phyloP scores from a whole-genome alignment of 2,113 vertebrate species.

The Thymallus thymallus region DNA sequence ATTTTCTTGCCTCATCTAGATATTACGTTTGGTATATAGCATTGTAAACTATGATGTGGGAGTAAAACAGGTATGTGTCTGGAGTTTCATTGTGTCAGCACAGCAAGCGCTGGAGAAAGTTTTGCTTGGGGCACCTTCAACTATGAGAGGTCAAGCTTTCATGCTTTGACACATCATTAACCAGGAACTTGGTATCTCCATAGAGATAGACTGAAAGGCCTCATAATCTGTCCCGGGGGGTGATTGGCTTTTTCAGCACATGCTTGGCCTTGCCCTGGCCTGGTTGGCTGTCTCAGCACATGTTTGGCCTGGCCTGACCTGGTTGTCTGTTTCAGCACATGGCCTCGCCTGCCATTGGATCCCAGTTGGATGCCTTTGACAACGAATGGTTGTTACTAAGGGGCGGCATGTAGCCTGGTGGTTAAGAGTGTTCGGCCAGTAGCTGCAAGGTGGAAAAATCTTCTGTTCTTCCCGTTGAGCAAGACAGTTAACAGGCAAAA shows the following conservation, averaged over 20 bases:
- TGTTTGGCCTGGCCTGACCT: too few species aligned
- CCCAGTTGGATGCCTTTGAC: not conserved
- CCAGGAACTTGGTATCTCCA: constrained; percentile 41
- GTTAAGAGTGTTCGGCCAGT: too few species aligned
- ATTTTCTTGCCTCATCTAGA: not conserved
- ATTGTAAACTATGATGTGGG: not conserved
- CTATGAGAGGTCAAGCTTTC: constrained; percentile 38
- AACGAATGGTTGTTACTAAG: not conserved
- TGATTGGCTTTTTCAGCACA: constrained; percentile 21
- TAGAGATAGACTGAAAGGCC: constrained; percentile 26
- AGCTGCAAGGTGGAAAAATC: too few species aligned
- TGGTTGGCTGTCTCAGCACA: too few species aligned
- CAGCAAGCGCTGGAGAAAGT: constrained; percentile 8
- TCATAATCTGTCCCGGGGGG: constrained; percentile 29
- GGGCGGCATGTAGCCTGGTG: too few species aligned
- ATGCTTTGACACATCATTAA: constrained; percentile 50
- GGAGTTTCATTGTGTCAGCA: not conserved
- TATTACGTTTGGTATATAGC: not conserved
- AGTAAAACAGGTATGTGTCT: not conserved
- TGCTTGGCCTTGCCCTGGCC: not conserved
- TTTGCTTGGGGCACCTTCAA: constrained; percentile 26
- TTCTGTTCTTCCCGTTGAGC: too few species aligned
- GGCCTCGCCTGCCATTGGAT: not conserved
- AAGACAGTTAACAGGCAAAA: too few species aligned
- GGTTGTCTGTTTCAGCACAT: too few species aligned